Base-by-base conservation (phyloP, 2,888 invertebrate species). In the Andrena hattorfiana region DNA sequence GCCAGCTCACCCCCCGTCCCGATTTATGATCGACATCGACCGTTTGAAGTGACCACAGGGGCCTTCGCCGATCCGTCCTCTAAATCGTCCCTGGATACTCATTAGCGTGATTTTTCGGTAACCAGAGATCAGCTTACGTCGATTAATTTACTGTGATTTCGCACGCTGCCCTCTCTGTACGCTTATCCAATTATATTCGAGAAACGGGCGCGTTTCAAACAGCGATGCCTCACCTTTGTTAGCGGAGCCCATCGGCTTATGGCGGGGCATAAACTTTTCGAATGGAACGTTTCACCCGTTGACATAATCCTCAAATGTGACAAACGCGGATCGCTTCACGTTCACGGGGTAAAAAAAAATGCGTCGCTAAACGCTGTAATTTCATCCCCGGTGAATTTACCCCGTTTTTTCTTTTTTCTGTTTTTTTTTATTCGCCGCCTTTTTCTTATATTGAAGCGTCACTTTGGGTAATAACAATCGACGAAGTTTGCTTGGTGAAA, bases 21-120 rank as follows among this genome's bases (percentile, higher is more conserved):
- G 63, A 74, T 86, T 73, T 77, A 75, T 67, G 78, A 87, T 85
- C 81, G 75, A 70, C 77, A 67, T 77, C 56, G 78, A 87, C 83
- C 42, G 91, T 91, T 90, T 91, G 91, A 87, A 90, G 90, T 89
- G 90, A 88, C 89, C 90, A 83, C 89, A 85, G 81, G 49, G 75
- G 71, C 77, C 72, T 68, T 72, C 26, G 62, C 13, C 77, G 59
- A 77, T 51, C 73, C 85, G 83, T 69, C 70, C 72, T 60, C 67
- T 83, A 87, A 84, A 85, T 64, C 81, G 79, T 69, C 62, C 72
- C 77, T 71, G 77, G 81, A 75, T 89, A 87, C 85, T 90, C 90
- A 89, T 91, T 91, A 91, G 85, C 84, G 82, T 78, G 78, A 84
- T 86, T 90, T 91, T 89, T 88, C 79, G 56, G 78, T 83, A 83